Evolutionary conservation across 2,888 invertebrate genomes (phyloP).

Genomic region (Tinea pellionella): DNA sequence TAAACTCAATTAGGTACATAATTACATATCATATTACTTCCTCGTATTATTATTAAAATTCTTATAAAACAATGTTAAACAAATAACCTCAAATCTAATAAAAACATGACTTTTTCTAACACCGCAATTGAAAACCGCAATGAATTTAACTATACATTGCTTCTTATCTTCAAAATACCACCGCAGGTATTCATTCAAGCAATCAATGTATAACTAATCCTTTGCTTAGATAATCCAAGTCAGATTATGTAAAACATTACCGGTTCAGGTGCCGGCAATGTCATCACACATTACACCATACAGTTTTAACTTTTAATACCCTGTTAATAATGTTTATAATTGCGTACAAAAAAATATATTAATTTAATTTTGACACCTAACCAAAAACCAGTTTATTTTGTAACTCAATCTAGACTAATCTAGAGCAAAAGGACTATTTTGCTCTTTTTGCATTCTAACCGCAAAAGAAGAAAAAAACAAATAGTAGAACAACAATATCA

Average conservation of each 20-base stretch:
- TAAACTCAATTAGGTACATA: no score
- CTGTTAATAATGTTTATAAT: background rate
- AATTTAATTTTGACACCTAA: background rate
- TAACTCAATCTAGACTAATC: no score
- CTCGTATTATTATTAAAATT: background rate
- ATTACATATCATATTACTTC: background rate
- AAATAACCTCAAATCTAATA: background rate
- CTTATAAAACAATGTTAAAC: background rate
- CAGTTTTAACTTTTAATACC: background rate
- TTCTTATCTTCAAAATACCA: background rate
- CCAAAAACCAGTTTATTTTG: background rate
- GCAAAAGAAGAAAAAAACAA: no score
- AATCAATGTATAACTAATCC: background rate
- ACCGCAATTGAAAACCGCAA: background rate
- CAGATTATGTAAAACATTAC: background rate
- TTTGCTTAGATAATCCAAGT: conserved; percentile 5
- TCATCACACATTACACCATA: background rate
- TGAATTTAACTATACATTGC: background rate
- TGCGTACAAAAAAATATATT: background rate
- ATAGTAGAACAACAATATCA: no score
- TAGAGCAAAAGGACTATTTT: no score
- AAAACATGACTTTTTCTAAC: background rate
- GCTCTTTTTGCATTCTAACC: no score
- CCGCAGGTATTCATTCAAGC: no score
- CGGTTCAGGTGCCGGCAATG: background rate